These are phyloP conservation scores for Argyrosomus japonicus DNA, from an alignment of 2,113 vertebrate species.

Conservation along the genomic window DNA sequence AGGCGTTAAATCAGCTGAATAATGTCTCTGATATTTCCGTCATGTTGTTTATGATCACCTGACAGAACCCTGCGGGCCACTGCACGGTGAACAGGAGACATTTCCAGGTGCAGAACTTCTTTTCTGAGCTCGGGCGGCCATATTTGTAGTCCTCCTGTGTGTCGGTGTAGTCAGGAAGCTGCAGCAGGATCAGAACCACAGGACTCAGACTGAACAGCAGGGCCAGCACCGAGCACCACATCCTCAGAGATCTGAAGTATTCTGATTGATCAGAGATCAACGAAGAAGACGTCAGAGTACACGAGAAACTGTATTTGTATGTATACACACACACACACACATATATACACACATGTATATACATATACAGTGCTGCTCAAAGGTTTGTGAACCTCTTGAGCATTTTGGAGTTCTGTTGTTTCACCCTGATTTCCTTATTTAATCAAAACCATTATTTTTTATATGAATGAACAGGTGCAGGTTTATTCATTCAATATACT, in stretches of 20 bases:
- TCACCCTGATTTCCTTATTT: too few species aligned
- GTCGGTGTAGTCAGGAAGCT: fast-evolving
- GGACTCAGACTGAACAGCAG: constrained; percentile 48
- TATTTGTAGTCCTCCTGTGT: constrained; percentile 62
- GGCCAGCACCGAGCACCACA: constrained; percentile 43
- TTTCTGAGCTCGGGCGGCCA: neutral
- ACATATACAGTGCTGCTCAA: too few species aligned
- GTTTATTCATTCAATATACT: too few species aligned
- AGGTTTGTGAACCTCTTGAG: too few species aligned
- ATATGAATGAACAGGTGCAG: too few species aligned
- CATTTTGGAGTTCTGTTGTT: too few species aligned
- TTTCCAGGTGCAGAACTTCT: constrained; percentile 73
- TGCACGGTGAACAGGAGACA: constrained; percentile 80
- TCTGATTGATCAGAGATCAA: neutral
- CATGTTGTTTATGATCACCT: constrained; percentile 65
- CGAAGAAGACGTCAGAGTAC: neutral
- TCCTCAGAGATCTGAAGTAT: neutral
- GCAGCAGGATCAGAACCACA: constrained; percentile 36
- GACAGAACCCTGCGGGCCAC: constrained; percentile 83
- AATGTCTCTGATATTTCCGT: too few species aligned
- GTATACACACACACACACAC: too few species aligned
- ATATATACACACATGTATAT: too few species aligned
- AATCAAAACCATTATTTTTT: too few species aligned
- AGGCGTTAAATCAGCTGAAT: too few species aligned
- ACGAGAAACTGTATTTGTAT: too few species aligned